A percentile compares a stretch with the other conserved stretches of the same genome.
These are phyloP conservation scores for Eledona agricola DNA, from an alignment of 2,888 invertebrate species.

Conservation along the genomic window DNA sequence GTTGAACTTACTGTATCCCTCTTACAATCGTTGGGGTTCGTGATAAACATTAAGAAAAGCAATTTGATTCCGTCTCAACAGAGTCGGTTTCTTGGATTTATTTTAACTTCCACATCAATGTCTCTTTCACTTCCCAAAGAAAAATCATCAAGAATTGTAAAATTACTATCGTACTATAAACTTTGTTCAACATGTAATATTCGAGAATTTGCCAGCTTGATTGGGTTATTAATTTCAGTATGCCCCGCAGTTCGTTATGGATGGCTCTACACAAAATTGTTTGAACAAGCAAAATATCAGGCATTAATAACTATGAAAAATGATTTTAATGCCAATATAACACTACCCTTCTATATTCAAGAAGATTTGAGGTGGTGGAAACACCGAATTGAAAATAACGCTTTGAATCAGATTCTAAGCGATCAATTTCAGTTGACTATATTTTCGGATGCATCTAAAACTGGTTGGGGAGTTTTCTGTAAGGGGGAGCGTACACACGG, in stretches of 20 bases:
- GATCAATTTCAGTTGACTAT: constrained; percentile 3
- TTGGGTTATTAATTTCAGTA: constrained; percentile 27
- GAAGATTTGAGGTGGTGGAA: constrained; percentile 17
- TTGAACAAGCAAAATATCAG: constrained; percentile 35
- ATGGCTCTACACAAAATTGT: constrained; percentile 38
- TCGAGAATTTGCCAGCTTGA: constrained; percentile 20
- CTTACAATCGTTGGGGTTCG: constrained; percentile 12
- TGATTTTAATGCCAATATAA: constrained; percentile 24
- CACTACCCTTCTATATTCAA: neutral
- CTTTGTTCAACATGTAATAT: constrained; percentile 16
- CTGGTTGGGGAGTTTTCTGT: constrained; percentile 19
- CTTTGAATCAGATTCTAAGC: neutral
- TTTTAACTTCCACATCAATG: constrained; percentile 3
- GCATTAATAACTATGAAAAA: constrained; percentile 12
- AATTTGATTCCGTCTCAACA: neutral
- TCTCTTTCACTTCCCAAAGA: constrained; percentile 7
- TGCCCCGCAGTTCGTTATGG: constrained; percentile 40
- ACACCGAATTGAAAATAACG: too few species aligned
- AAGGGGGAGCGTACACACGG: constrained; percentile 1
- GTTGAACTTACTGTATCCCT: too few species aligned
- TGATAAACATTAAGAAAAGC: constrained; percentile 14
- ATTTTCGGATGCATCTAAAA: constrained; percentile 13
- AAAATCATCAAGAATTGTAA: neutral
- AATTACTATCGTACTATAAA: neutral
- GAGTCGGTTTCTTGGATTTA: constrained; percentile 11